These are phyloP conservation scores for Achatina immaculata DNA, from an alignment of 1,140 invertebrate species.

Conservation along the genomic window DNA sequence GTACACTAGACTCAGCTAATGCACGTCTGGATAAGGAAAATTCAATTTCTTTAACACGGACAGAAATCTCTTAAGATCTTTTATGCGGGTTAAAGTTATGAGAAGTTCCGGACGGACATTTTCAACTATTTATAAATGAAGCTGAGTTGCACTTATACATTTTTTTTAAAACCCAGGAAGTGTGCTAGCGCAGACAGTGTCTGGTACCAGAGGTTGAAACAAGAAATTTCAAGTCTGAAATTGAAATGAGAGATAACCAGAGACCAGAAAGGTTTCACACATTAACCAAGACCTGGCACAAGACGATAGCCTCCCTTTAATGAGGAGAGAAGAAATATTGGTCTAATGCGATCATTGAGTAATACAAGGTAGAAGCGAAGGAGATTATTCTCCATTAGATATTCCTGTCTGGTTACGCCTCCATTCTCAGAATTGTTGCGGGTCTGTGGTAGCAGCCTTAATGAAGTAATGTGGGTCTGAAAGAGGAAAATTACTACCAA, in stretches of 20 bases:
- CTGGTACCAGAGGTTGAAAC: not conserved
- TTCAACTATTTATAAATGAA: too few relatives aligned
- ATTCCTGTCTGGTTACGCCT: not conserved
- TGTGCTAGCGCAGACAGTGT: too few relatives aligned
- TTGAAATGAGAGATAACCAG: not conserved
- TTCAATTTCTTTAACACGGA: too few relatives aligned
- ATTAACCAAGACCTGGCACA: not conserved
- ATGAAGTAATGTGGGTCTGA: not conserved
- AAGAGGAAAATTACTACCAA: not conserved
- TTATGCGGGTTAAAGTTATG: too few relatives aligned
- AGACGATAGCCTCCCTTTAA: not conserved
- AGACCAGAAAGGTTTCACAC: not conserved
- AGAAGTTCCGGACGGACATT: too few relatives aligned
- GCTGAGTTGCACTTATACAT: too few relatives aligned
- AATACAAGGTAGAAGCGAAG: not conserved
- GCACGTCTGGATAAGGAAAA: too few relatives aligned
- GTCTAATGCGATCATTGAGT: not conserved
- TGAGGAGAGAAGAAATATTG: not conserved
- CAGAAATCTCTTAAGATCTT: too few relatives aligned
- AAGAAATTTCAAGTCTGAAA: not conserved
- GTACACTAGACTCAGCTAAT: too few relatives aligned
- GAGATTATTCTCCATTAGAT: not conserved
- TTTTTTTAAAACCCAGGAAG: too few relatives aligned
- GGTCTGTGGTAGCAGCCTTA: not conserved
- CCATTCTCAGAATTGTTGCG: not conserved